Evolutionary conservation across 2,888 invertebrate genomes (phyloP), one percentile per base, ranked within the genome.

Genomic region (Auanema freiburgensis): DNA sequence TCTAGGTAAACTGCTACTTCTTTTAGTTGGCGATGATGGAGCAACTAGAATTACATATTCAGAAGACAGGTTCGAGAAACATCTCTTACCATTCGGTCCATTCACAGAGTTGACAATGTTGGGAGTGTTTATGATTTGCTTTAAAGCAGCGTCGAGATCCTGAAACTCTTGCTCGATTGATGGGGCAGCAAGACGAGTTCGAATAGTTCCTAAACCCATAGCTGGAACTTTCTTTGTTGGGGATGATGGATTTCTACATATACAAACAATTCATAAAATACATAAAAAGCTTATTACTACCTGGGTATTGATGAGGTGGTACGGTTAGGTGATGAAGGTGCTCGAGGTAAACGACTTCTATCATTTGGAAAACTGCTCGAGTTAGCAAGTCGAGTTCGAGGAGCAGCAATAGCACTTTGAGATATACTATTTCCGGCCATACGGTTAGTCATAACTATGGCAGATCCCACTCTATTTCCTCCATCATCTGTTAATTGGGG

Each of bases 201-300:
- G 61, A 8, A 58, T 52, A 21, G 70, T 69, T 18, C 64, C 63
- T 2, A 74, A 59, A 2, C 74, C 74, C 74, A 74, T 74, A 8
- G 67, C 68, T 4, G 74, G 74, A 24, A 68, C 68, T 44, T 72
- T 74, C 51, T 72, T 74, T 2, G 72, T 67, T 1, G 74, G 74
- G 0, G 74, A 74, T 16, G 46, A 33, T 6, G 54, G 54, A 21
- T 25, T 50, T 24, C 63, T 63, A 42, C 44, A 51, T 14, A 14
- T 42, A 24, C 23, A 2, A 6, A 10, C 43, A 43, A 12, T 43
- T 43, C 51, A 24, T 52, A 8, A 52, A 52, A 52, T 6, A 23
- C 12, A n/a, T 16, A 23, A 52, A 52, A 23, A 18, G 6, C 52
- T 52, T 11, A 18, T 52, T 18, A 62, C 56, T 57, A 41, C 14